Conservation (phyloP, 2,888 invertebrate species). For the Metallyticus violacea region DNA sequence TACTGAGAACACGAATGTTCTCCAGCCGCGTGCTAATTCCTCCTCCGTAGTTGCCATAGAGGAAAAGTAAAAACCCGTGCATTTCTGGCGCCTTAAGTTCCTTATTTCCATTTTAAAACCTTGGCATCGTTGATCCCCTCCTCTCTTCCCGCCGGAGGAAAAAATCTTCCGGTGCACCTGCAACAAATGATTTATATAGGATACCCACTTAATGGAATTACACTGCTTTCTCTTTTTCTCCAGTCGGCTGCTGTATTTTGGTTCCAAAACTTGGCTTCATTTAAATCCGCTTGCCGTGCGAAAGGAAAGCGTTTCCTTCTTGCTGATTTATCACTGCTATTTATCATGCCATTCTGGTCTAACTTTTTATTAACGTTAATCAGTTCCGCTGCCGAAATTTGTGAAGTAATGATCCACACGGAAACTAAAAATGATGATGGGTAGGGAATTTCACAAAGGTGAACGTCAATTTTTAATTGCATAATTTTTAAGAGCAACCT, state of each 20-base stretch:
- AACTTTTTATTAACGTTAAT: not conserved
- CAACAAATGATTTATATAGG: not conserved
- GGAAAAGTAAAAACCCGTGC: not conserved
- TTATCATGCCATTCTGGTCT: not conserved
- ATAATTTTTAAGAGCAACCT: too few species aligned
- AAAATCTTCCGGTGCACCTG: not conserved
- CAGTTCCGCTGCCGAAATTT: not conserved
- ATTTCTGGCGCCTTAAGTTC: not conserved
- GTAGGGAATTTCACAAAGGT: not conserved
- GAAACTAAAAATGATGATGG: not conserved
- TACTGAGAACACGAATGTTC: not conserved
- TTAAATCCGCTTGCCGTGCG: not conserved
- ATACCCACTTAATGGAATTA: not conserved
- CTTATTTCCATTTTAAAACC: not conserved
- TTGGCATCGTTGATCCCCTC: not conserved
- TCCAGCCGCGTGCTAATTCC: not conserved
- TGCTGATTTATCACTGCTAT: not conserved
- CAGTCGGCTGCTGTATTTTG: not conserved
- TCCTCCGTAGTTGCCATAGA: not conserved
- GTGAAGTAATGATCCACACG: not conserved
- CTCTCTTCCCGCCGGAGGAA: not conserved
- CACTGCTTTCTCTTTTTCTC: not conserved
- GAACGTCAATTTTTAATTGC: too few species aligned
- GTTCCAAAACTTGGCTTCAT: not conserved
- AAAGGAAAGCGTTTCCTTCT: not conserved